Base-by-base conservation (phyloP, 2,888 invertebrate species). In the Athalia circularis region DNA sequence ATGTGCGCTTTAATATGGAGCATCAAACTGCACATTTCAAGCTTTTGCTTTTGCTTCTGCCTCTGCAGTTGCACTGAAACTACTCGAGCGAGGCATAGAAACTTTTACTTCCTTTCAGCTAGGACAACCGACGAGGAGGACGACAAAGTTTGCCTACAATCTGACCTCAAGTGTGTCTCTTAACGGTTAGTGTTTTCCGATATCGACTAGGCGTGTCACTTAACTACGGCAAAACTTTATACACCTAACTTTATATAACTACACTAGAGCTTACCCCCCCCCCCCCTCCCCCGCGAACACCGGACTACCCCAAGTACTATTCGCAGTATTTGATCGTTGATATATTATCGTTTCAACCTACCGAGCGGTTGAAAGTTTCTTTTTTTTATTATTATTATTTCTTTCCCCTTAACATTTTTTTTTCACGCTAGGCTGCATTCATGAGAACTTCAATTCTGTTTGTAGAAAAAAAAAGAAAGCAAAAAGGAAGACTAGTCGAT, bases 101-200 rank as follows among this genome's bases (percentile, higher is more conserved):
- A 52, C 52, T 52, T 52, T 9, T 52, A 9, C 52, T 9, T 52
- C 7, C 52, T 52, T 52, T 29, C 29, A 29, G 68, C 43, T 8
- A 5, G 8, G 43, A 29, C 43, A 29, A 11, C 29, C 43, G 59
- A 57, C 29, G 67, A 15, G 29, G 13, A 13, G 11, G 11, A 8
- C 43, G 9, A 29, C 6, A 45, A 70, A 59, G 50, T 70, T 70
- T 57, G 57, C 70, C 70, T 70, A 70, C 70, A 70, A 70, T 70
- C 54, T 70, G 70, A 70, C 70, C 57, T 59, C 70, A 59, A 57
- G 45, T 47, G 64, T 50, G 62, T 77, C 64, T 65, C 70, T 67
- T 52, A 68, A 52, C 59, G 61, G 59, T 70, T 59, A 77, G 61
- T 65, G 77, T 77, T 77, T 77, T 61, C 70, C 77, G 70, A 77